Evolutionary conservation across 2,888 invertebrate genomes (phyloP), one percentile per base, ranked within the genome.

Genomic region (Lasioglossum calceatum): DNA sequence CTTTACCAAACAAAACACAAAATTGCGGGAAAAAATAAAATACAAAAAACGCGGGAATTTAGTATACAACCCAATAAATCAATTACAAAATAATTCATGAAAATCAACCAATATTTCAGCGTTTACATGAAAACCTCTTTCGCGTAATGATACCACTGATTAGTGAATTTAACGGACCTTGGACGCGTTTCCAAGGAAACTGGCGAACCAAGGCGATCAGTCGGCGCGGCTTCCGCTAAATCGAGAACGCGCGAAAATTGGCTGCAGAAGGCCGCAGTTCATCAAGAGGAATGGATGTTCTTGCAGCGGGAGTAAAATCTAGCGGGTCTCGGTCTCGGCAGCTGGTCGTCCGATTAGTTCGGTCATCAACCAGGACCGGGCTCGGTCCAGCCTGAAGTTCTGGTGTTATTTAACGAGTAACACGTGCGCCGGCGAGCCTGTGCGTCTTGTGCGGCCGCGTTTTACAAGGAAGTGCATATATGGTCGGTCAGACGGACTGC

Each of bases 381-480:
- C 44, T 71, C 67, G 4, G 44, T 47, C 73, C 42, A 44, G 77
- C n/a, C 23, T 36, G 10, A 77, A 73, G 54, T 82, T 58, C 5
- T 1, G 1, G 36, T 12, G n/a, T 54, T 19, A 42, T 71, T 39
- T 64, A 78, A 50, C 32, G 54, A 16, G 70, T 58, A 77, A 73
- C 78, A 54, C 58, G 75, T 78, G 85, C 32, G 32, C 32, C 32
- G 7, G 64, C 7, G 32, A 32, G 32, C 27, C 32, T 2, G 64
- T 42, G 67, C n/a, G 54, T 36, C 42, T 61, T 79, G 36, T 19
- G 61, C 16, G n/a, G 44, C 27, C 23, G 64, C 54, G 64, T 84
- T 84, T 80, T 71, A 73, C 73, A 80, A 74, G 84, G 61, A 70
- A 84, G 77, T 32, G 82, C 80, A 86, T 83, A 81, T 78, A 81